Evolutionary conservation across 2,888 invertebrate species (phyloP), one percentile per base, ranked within the genome.

Genomic region (Hyles lineata): DNA sequence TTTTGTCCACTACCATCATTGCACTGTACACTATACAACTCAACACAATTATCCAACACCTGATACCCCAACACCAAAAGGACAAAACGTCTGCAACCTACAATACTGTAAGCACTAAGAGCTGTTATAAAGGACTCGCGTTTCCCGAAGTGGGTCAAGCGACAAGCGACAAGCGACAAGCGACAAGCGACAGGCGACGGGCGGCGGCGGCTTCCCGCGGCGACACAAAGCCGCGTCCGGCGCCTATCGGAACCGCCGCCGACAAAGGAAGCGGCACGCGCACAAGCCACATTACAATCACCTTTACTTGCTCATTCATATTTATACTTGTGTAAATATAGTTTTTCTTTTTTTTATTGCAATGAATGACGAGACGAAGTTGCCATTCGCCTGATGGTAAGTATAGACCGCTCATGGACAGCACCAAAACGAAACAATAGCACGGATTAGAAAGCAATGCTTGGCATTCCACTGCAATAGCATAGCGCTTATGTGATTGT

Each of bases 131-230:
- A 43, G 43, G 17, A 32, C 62, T n/a, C 21, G 21, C n/a, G n/a
- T 43, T n/a, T 21, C n/a, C 9, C 21, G 43, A 67, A 67, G 50
- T 67, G 50, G 67, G 67, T 50, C 67, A 67, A 50, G 50, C 23
- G 73, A 69, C 69, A 69, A 72, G 60, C 52, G 61, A 62, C 15
- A 52, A 8, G 35, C 35, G 7, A 35, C 35, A 43, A 11, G 60
- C 52, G 69, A 62, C 17, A 59, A 43, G 29, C 29, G 29, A 29
- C 29, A 29, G 29, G 29, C 29, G 29, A 29, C 29, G 43, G 72
- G 58, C 59, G 15, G 70, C 50, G 73, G 67, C 59, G 70, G 59
- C 71, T 59, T 73, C 43, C 50, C 70, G 67, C 21, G 29, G 29
- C 61, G 25, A 67, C 69, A 71, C 71, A 69, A 74, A 69, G 69